These are phyloP conservation scores for Oncopeltus fasciatus DNA, from an alignment of 1,140 invertebrate species.

Conservation along the genomic window DNA sequence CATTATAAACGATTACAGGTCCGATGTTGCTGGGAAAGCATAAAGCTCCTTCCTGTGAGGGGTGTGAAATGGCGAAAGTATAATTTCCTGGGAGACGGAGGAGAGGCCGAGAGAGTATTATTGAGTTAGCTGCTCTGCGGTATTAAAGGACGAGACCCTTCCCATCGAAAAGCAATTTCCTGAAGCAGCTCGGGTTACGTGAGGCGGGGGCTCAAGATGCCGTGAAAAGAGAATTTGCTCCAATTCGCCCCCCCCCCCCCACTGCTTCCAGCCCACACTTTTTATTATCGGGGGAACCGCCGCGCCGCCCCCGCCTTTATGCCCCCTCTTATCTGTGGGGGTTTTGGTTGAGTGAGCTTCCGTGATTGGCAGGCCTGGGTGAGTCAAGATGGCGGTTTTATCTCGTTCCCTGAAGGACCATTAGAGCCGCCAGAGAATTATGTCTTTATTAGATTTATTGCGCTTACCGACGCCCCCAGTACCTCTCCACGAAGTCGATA, in stretches of 20 bases:
- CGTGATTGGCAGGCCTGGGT: slow-evolving; percentile 8
- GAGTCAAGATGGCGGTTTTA: slow-evolving; percentile 2
- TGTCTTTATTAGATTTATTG: slow-evolving; percentile 10
- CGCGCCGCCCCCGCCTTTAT: neutral
- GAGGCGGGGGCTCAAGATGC: neutral
- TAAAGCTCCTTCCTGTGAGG: too few species aligned
- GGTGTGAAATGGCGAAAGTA: slow-evolving; percentile 6
- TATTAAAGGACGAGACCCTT: slow-evolving; percentile 1
- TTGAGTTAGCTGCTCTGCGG: neutral
- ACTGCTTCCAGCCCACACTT: neutral
- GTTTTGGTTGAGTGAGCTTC: slow-evolving; percentile 9
- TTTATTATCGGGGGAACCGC: neutral
- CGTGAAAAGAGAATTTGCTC: slow-evolving; percentile 8
- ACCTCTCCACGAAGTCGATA: too few species aligned
- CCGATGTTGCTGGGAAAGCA: too few species aligned
- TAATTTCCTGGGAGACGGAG: neutral
- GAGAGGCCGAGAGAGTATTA: neutral
- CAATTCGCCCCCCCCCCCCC: neutral
- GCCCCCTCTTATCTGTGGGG: slow-evolving; percentile 4
- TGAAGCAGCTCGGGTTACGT: neutral
- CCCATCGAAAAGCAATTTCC: slow-evolving; percentile 6
- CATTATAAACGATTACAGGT: too few species aligned
- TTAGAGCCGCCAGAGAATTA: slow-evolving; percentile 4
- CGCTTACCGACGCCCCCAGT: neutral
- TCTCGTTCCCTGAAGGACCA: slow-evolving; percentile 2